phyloP scores from a whole-genome alignment of 2,113 vertebrate species.

The Pelmatolapia mariae region DNA sequence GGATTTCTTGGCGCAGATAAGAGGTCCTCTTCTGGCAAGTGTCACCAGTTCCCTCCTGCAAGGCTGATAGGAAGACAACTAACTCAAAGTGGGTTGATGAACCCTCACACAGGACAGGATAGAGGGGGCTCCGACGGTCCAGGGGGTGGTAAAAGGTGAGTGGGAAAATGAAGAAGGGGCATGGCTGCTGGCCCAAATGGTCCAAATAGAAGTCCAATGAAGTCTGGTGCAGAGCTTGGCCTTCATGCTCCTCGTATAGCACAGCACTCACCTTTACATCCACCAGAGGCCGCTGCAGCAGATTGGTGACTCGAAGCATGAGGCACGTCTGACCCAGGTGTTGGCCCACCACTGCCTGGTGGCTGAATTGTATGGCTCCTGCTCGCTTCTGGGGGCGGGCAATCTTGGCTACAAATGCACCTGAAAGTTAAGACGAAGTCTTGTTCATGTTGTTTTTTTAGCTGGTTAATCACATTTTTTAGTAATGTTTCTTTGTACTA shows the following conservation, averaged over 20 bases:
- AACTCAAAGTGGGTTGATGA: constrained; percentile 81
- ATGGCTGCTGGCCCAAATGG: constrained; percentile 74
- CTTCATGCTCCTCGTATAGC: constrained; percentile 86
- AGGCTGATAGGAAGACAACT: constrained; percentile 88
- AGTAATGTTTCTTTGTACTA: background rate
- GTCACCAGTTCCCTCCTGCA: constrained; percentile 91
- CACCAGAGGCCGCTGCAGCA: constrained; percentile 82
- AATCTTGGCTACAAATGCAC: constrained; percentile 97
- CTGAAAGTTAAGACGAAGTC: constrained; percentile 56
- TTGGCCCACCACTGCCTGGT: constrained; percentile 80
- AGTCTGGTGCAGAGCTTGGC: constrained; percentile 84
- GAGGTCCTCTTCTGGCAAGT: constrained; percentile 92
- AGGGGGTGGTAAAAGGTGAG: constrained; percentile 87
- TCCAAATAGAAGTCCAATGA: constrained; percentile 87
- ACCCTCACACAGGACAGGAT: constrained; percentile 77
- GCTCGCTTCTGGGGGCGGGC: constrained; percentile 92
- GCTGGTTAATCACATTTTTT: background rate
- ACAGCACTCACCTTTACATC: constrained; percentile 84
- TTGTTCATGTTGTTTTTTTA: background rate
- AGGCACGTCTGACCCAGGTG: constrained; percentile 80
- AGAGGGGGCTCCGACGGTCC: constrained; percentile 82
- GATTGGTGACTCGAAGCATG: constrained; percentile 89
- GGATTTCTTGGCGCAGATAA: constrained; percentile 89
- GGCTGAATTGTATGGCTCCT: constrained; percentile 88
- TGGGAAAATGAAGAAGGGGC: constrained; percentile 91